Base-by-base conservation (phyloP, 2,113 vertebrate genomes). In the Chionis minor region DNA sequence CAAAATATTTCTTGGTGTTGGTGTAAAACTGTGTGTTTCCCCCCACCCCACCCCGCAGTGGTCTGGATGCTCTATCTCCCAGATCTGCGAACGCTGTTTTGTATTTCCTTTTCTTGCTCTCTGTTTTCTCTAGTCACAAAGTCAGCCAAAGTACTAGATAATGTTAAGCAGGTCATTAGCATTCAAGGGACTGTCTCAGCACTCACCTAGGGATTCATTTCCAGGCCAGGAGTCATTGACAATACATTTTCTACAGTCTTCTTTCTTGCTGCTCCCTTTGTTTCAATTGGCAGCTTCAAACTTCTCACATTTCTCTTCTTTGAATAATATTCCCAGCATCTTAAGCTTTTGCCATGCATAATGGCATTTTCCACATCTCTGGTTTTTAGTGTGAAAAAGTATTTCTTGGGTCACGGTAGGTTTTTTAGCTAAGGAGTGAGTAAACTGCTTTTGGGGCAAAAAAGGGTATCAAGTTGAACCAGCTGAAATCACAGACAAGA, bases 181-280 rank as follows among this genome's bases (percentile, higher is more conserved):
- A 95, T 96, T 92, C 94, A 62, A 54, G 82, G 82, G 42, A 2
- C 26, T 55, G 32, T 51, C 84, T 51, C 26, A n/a, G 69, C 70
- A 27, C 75, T 84, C 86, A 94, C 84, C 92, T 35, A 30, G 86
- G 88, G 88, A 94, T 93, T 95, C 72, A 6, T 33, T 74, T 92
- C 92, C 85, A 51, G 69, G 67, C 72, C 90, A 90, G 86, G 84
- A 92, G 88, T 93, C 92, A 63, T 70, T 66, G 80, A 59, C 90
- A 96, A 92, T 84, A 96, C 92, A 96, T 94, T 95, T 94, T 33
- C 95, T 90, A 71, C 75, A 75, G 35, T 35, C 77, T 96, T 75
- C 80, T 93, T 84, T 92, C 82, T 93, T 79, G 61, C 90, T 83
- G 27, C 72, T 96, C 69, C 55, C 72, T 97, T 74, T 96, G 88